phyloP scores from a whole-genome alignment of 2,797 vertebrate genomes.

The Sylvia borin region DNA sequence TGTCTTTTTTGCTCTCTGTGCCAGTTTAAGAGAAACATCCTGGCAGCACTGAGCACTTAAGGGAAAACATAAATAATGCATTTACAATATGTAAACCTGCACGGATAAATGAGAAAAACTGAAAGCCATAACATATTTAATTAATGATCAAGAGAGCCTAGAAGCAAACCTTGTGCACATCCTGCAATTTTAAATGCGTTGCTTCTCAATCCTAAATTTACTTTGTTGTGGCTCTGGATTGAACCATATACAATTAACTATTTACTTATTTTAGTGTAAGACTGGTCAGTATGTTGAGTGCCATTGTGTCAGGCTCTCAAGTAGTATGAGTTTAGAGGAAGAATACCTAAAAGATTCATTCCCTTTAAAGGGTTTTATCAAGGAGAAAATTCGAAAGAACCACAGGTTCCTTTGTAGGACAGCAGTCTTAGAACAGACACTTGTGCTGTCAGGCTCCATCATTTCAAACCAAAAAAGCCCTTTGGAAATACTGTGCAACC shows the following conservation, averaged over 20 bases:
- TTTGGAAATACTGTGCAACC: neutral
- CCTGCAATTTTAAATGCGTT: constrained; percentile 25
- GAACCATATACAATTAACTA: neutral
- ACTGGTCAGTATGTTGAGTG: neutral
- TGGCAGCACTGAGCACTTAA: constrained; percentile 58
- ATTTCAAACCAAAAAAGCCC: neutral
- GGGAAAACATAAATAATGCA: constrained; percentile 64
- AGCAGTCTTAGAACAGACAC: neutral
- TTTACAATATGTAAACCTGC: constrained; percentile 59
- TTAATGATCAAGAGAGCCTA: constrained; percentile 47
- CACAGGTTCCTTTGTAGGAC: neutral
- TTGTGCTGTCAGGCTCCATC: neutral
- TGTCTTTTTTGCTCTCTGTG: constrained; percentile 36
- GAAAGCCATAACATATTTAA: constrained; percentile 67
- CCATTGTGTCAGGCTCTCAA: neutral
- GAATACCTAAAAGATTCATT: neutral
- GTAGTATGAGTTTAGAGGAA: neutral
- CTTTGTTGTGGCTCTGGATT: neutral
- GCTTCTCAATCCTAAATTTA: neutral
- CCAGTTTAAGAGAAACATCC: constrained; percentile 49
- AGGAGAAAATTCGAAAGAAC: neutral
- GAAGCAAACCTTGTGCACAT: constrained; percentile 25
- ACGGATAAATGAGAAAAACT: constrained; percentile 54
- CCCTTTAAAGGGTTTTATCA: neutral
- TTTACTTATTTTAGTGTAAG: neutral